Evolutionary conservation across 2,888 invertebrate genomes (phyloP).

Genomic region (Caenorhabditis virilis): DNA sequence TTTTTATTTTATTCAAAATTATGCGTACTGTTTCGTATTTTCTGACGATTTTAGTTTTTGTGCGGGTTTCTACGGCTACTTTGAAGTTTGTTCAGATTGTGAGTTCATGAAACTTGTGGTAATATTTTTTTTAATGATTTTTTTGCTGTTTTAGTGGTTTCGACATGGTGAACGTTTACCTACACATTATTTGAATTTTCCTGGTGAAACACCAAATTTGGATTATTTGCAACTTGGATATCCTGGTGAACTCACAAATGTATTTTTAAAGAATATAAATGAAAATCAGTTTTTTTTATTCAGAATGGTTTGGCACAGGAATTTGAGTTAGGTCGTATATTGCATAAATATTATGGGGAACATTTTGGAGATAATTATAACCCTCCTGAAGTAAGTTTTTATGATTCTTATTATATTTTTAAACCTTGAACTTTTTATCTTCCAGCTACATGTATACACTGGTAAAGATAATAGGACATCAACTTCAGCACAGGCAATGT

Average conservation of each 20-base stretch:
- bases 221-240: conserved; percentile 40
- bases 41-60: too few species aligned
- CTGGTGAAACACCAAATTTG: conserved; percentile 25
- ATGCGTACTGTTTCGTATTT: too few species aligned
- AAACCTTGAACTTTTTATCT: background rate
- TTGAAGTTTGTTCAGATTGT: conserved; percentile 45
- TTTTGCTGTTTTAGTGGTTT: conserved; percentile 40
- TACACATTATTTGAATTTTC: conserved; percentile 46
- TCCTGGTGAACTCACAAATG: conserved; percentile 54
- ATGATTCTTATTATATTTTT: background rate
- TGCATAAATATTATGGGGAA: conserved; percentile 77
- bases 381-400: conserved; percentile 66
- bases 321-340: conserved; percentile 78
- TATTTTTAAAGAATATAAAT: too few species aligned
- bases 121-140: background rate
- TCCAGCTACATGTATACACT: conserved; percentile 76
- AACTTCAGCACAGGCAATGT: conserved; percentile 69
- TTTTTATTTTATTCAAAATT: too few species aligned
- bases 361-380: conserved; percentile 74
- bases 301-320: conserved; percentile 81
- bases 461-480: conserved; percentile 87
- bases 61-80: too few species aligned
- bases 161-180: conserved; percentile 61
- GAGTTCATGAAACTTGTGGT: conserved; percentile 6
- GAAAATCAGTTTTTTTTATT: conserved; percentile 21